A percentile compares a stretch with the other conserved stretches of the same genome.
These are phyloP conservation scores for Bufotes viridis DNA, from an alignment of 2,797 vertebrate genomes.

Conservation along the genomic window DNA sequence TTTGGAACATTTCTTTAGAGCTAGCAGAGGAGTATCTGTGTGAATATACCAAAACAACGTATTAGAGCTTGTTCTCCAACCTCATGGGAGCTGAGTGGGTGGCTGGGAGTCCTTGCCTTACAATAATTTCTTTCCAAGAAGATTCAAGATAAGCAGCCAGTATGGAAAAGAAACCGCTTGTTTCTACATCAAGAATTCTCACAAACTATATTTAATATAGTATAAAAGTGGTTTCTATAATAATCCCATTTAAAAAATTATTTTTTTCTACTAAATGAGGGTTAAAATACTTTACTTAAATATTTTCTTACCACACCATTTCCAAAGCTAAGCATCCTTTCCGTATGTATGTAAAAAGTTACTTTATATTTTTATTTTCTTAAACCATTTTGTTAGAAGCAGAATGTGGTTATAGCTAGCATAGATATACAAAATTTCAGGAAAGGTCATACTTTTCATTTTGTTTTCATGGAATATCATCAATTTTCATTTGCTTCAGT, in stretches of 20 bases:
- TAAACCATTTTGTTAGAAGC: constrained; percentile 54
- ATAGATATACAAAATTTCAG: constrained; percentile 59
- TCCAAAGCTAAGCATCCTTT: constrained; percentile 44
- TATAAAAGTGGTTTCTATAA: background rate
- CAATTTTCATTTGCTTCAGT: constrained; percentile 53
- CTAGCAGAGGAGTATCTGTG: constrained; percentile 62
- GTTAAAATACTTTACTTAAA: constrained; percentile 42
- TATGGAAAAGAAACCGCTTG: constrained; percentile 56
- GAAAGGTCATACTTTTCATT: constrained; percentile 54
- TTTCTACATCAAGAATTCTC: background rate
- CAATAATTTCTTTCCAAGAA: constrained; percentile 64
- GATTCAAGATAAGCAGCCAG: constrained; percentile 58
- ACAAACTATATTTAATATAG: constrained; percentile 5
- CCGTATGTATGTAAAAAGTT: constrained; percentile 19
- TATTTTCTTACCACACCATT: constrained; percentile 44
- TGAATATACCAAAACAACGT: constrained; percentile 67
- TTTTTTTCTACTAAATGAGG: constrained; percentile 8
- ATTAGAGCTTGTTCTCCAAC: constrained; percentile 63
- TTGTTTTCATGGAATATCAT: constrained; percentile 32
- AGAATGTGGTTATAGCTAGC: constrained; percentile 51
- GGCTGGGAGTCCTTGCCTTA: constrained; percentile 62
- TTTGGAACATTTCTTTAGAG: constrained; percentile 60
- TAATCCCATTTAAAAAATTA: background rate
- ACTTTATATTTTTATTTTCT: constrained; percentile 9
- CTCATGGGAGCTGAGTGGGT: constrained; percentile 69